phyloP scores from a whole-genome alignment of 2,888 invertebrate species.

The Apamea monoglypha region DNA sequence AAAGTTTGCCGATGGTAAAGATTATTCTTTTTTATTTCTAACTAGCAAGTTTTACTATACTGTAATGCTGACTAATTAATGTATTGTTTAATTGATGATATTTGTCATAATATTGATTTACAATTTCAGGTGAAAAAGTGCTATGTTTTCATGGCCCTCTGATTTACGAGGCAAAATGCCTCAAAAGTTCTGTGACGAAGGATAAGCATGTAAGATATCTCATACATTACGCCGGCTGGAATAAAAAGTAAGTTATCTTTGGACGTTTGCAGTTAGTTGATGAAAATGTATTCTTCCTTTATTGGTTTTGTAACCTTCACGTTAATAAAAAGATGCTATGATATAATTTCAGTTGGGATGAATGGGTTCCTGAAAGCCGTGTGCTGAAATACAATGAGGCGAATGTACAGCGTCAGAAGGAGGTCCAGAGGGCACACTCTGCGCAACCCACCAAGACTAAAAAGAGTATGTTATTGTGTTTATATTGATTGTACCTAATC shows the following conservation, averaged over 20 bases:
- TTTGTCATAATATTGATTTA: conserved; percentile 7
- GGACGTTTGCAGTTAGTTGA: neutral
- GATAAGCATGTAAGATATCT: conserved; percentile 97
- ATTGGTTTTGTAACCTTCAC: neutral
- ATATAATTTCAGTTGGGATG: conserved; percentile 93
- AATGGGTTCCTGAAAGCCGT: conserved; percentile 97
- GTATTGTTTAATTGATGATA: neutral
- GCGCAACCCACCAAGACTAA: conserved; percentile 93
- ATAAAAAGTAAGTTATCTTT: conserved; percentile 95
- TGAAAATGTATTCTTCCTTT: neutral
- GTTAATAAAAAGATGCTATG: conserved; percentile 20
- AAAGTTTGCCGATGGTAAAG: conserved; percentile 93
- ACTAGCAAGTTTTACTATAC: neutral
- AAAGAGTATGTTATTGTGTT: conserved; percentile 86
- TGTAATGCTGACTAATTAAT: neutral
- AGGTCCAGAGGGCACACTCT: conserved; percentile 95
- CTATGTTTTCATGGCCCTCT: conserved; percentile 98
- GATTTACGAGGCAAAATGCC: conserved; percentile 98
- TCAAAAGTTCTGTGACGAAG: conserved; percentile 95
- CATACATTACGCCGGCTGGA: conserved; percentile 99
- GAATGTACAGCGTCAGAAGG: conserved; percentile 96
- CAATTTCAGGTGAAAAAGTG: conserved; percentile 94
- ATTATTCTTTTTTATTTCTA: conserved; percentile 1
- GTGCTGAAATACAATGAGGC: conserved; percentile 97
- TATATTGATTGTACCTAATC: neutral